Evolutionary conservation across 2,113 vertebrate species (phyloP), one percentile per base, ranked within the genome.

Genomic region (Sapayoa aenigma): DNA sequence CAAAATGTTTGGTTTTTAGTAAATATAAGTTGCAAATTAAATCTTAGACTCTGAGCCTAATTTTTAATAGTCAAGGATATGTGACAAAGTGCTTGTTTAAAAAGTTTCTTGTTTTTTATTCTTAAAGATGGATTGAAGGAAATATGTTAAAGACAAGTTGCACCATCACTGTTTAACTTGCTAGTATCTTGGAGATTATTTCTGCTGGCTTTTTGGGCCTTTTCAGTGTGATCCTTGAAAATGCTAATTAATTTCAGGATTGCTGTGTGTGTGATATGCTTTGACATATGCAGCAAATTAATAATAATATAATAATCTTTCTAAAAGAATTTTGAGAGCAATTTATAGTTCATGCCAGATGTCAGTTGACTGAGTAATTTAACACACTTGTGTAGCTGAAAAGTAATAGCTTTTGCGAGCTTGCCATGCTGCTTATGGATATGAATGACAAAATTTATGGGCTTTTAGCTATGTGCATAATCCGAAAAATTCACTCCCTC

Each of bases 231-330:
- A 95, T 95, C 74, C 78, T 94, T 95, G 80, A 87, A 92, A 89
- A 93, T 95, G 90, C 84, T 95, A 92, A 94, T 94, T 93, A 94
- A 94, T 95, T 97, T 91, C 93, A 86, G 82, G 75, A 89, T 87
- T 95, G 87, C 93, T 85, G 23, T 58, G 82, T 94, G 39, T 95
- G 92, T 90, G 91, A 93, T 95, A 89, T 69, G 87, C 87, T 94
- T 93, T 95, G 93, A 93, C 89, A 87, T 94, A 97, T 82, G 88
- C 71, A 94, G 82, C 59, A 95, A 96, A 96, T 96, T 94, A 96
- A 95, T 96, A 95, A 93, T 92, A 96, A 91, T 94, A 94, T 93
- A 94, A 97, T 94, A 94, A 95, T 96, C 82, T 95, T 92, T 96
- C 78, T 55, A 78, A 81, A 95, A 92, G 77, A 95, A 92, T 94